Evolutionary conservation across 2,113 vertebrate species (phyloP).

Genomic region (Arenaria interpres): DNA sequence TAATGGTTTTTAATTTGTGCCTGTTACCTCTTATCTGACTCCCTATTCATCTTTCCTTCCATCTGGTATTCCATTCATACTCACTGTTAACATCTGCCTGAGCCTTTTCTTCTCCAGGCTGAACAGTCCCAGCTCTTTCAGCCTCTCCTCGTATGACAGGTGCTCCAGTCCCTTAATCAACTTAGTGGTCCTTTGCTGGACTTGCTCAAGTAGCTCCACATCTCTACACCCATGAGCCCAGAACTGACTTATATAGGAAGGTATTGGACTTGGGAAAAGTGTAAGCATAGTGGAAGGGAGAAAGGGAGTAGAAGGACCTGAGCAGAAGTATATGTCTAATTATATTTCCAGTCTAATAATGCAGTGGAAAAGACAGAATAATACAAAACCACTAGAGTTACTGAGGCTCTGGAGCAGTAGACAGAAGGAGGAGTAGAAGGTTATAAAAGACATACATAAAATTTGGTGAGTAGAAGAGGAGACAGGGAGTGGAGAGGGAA

Average conservation of each 20-base stretch:
- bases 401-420: background rate
- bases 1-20: background rate
- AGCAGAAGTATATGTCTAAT: background rate
- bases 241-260: background rate
- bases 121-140: background rate
- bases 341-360: background rate
- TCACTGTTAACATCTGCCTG: background rate
- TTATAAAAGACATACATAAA: background rate
- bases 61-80: background rate
- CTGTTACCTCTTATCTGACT: background rate
- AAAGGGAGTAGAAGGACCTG: background rate
- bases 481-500: no score
- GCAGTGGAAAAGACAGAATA: background rate
- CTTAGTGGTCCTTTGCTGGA: background rate
- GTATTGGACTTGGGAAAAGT: background rate
- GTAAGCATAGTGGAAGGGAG: background rate
- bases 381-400: background rate
- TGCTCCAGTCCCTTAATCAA: background rate
- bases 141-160: background rate
- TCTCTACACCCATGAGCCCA: background rate
- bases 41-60: background rate
- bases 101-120: background rate
- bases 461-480: background rate
- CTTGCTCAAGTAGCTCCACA: background rate
- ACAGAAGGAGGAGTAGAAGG: background rate